Base-by-base conservation (phyloP, 2,797 vertebrate genomes). In the Potorous gilbertii region DNA sequence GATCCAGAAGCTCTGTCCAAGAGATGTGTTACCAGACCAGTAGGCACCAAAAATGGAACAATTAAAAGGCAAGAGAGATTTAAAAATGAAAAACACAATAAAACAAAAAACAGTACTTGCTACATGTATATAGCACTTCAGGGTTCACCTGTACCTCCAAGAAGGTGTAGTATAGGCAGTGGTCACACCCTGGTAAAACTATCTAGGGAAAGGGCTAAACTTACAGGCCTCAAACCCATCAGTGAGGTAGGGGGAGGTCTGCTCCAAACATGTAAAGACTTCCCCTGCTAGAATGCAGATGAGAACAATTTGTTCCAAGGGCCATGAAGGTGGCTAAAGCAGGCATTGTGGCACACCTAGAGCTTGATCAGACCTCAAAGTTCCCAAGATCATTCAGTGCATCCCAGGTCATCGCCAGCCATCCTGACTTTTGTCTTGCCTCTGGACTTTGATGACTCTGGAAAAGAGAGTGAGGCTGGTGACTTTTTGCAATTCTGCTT, bases 61-160 rank as follows among this genome's bases (percentile, higher is more conserved):
- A 34, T 74, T 46, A 59, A 59, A 96, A 46, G 34, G 4, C 54
- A 81, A 95, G 96, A 27, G 52, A 66, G 34, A 66, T 66, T 66
- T 66, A 66, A 66, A 66, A 66, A n/a, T 14, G n/a, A 66, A 66
- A n/a, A 59, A 10, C 9, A 59, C n/a, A 66, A n/a, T n/a, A 62
- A 62, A 62, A 62, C 28, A 62, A 62, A 62, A 62, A 13, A 34
- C 5, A 66, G 34, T 18, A 66, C 34, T 11, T n/a, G 18, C n/a
- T 40, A 74, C 66, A 74, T 21, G 12, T n/a, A 18, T 40, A 40
- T 74, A 74, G 66, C 66, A 40, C 34, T 74, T 74, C n/a, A 74
- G 14, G 16, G 66, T 74, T 74, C n/a, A 74, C 62, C 31, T 66
- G 59, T 66, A 13, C 13, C 31, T n/a, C 59, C 31, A 66, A 16